Evolutionary conservation across 2,888 invertebrate species (phyloP).

Genomic region (Aphodius sticticus): DNA sequence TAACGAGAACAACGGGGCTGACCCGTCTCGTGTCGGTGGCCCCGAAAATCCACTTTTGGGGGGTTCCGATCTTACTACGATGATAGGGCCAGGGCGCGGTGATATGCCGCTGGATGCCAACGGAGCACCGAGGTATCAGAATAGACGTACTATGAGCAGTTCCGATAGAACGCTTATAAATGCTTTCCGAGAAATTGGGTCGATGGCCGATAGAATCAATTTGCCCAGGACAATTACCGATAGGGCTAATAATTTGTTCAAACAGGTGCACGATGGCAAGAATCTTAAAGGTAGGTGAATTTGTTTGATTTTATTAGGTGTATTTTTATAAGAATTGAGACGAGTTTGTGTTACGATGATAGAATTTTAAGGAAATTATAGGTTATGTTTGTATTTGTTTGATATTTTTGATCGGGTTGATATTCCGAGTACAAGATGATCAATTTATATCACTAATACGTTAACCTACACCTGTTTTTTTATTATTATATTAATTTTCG

Average conservation of each 20-base stretch:
- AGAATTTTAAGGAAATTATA: background rate
- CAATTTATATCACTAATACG: too few relatives aligned
- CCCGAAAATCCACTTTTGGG: conserved; percentile 97
- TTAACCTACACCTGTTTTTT: too few relatives aligned
- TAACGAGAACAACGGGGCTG: conserved; percentile 95
- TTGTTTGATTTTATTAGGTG: background rate
- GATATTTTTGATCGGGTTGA: background rate
- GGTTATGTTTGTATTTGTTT: background rate
- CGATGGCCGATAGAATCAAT: conserved; percentile 98
- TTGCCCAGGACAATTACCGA: conserved; percentile 97
- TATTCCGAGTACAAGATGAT: too few relatives aligned
- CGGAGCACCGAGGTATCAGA: conserved; percentile 80
- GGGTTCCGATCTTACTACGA: conserved; percentile 95
- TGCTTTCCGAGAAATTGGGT: conserved; percentile 96
- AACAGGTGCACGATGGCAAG: conserved; percentile 97
- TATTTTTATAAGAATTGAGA: background rate
- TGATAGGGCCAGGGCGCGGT: conserved; percentile 79
- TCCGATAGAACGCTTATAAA: conserved; percentile 94
- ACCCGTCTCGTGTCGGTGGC: conserved; percentile 99
- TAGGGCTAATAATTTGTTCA: conserved; percentile 94
- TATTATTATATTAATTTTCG: too few relatives aligned
- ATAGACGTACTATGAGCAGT: conserved; percentile 85
- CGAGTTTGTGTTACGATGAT: background rate
- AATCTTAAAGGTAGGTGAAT: conserved; percentile 79
- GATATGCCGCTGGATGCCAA: conserved; percentile 91